Conservation (phyloP, 64 coral and sea anemone genomes). For the Montipora efflorescens region DNA sequence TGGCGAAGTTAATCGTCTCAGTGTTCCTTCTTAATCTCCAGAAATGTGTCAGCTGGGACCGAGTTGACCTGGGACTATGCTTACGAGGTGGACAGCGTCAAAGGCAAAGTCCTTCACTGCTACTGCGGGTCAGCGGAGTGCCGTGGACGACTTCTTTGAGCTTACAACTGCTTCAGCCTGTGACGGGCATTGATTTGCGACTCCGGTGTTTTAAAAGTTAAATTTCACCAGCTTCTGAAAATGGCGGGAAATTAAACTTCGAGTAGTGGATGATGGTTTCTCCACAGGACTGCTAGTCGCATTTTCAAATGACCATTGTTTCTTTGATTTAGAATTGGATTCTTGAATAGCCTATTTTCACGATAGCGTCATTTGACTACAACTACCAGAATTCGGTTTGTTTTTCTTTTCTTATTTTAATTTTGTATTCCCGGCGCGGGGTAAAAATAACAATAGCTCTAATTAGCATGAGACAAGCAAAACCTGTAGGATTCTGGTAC, state of each 20-base stretch:
- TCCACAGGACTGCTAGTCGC: background rate
- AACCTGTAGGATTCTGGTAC: too few relatives aligned
- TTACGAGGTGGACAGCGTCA: slow-evolving; percentile 95
- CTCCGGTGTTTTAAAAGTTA: too few relatives aligned
- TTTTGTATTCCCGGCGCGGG: too few relatives aligned
- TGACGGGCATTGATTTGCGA: background rate
- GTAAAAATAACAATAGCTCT: too few relatives aligned
- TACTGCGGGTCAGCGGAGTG: slow-evolving; percentile 91
- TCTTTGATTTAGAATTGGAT: too few relatives aligned
- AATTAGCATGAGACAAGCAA: too few relatives aligned
- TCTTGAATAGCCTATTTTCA: too few relatives aligned
- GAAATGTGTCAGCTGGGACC: slow-evolving; percentile 82
- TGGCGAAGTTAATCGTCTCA: too few relatives aligned
- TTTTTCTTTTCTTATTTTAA: too few relatives aligned
- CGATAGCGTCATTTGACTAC: too few relatives aligned
- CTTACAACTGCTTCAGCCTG: background rate
- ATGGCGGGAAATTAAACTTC: background rate
- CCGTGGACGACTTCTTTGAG: slow-evolving; percentile 81
- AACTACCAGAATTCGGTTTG: too few relatives aligned
- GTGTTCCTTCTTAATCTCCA: background rate
- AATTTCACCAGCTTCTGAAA: background rate
- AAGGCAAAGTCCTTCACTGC: slow-evolving; percentile 83
- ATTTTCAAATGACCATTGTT: background rate
- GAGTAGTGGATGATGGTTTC: too few relatives aligned
- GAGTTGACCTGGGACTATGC: slow-evolving; percentile 90